phyloP scores from a whole-genome alignment of 1,140 invertebrate species.

The Drosophila serrata region DNA sequence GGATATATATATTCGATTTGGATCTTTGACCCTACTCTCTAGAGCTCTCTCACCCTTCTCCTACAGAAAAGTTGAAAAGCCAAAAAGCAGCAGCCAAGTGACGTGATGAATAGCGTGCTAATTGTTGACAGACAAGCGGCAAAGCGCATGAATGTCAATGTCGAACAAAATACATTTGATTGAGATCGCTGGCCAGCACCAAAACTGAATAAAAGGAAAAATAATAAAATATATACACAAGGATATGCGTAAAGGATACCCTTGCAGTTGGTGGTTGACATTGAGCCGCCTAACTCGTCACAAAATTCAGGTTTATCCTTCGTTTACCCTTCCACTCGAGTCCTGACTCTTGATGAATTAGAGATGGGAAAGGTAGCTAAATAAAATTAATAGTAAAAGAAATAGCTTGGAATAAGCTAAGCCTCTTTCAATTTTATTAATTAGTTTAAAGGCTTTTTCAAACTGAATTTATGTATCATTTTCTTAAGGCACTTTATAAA shows the following conservation, averaged over 20 bases:
- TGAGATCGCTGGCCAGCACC: conserved; percentile 61
- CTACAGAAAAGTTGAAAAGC: conserved; percentile 23
- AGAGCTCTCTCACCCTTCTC: not conserved
- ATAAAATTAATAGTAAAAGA: too few species aligned
- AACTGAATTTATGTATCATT: not conserved
- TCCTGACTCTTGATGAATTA: not conserved
- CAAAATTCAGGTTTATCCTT: conserved; percentile 58
- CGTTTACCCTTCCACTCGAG: conserved; percentile 42
- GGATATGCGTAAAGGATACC: conserved; percentile 53
- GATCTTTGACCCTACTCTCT: conserved; percentile 37
- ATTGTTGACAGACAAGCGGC: conserved; percentile 83
- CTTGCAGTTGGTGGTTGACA: conserved; percentile 63
- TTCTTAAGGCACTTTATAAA: too few species aligned
- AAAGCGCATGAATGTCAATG: conserved; percentile 77
- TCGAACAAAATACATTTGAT: conserved; percentile 72
- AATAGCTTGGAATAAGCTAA: not conserved
- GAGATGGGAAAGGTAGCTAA: not conserved
- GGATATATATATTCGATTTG: conserved; percentile 22
- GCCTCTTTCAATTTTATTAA: not conserved
- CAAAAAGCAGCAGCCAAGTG: conserved; percentile 53
- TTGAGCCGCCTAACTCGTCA: conserved; percentile 77
- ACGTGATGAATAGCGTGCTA: conserved; percentile 85
- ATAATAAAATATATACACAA: not conserved
- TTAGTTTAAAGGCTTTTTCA: not conserved
- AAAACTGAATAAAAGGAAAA: not conserved